Percentiles rank a stretch among this genome's conserved stretches.
Evolutionary conservation across 1,140 invertebrate genomes (phyloP).

Genomic region (Aphidius ervi): DNA sequence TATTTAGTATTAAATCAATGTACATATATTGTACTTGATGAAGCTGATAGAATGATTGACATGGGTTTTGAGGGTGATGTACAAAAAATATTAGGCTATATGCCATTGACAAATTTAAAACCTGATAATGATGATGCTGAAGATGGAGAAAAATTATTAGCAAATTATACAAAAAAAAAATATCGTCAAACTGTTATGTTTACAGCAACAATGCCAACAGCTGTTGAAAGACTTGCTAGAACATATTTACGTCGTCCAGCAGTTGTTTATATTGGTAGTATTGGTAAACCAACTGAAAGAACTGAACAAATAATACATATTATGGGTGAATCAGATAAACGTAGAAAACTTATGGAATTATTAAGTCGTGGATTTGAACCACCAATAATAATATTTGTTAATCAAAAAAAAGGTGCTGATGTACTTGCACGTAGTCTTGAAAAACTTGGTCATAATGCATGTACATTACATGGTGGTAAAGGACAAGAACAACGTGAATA

Average conservation of each 20-base stretch:
- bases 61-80: constrained; percentile 99
- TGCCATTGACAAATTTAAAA: constrained; percentile 98
- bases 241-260: constrained; percentile 93
- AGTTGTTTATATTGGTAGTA: constrained; percentile 97
- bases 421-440: constrained; percentile 94
- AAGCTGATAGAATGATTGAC: constrained; percentile 99
- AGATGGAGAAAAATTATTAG: constrained; percentile 85
- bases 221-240: constrained; percentile 92
- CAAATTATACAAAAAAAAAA: constrained; percentile 97
- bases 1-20: constrained; percentile 96
- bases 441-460: constrained; percentile 95
- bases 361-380: constrained; percentile 84
- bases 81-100: constrained; percentile 96
- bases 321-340: constrained; percentile 90
- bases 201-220: constrained; percentile 98
- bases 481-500: constrained; percentile 99
- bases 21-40: constrained; percentile 88
- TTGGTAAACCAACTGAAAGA: constrained; percentile 95
- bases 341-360: constrained; percentile 84
- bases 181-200: constrained; percentile 99
- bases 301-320: constrained; percentile 98
- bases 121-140: constrained; percentile 98
- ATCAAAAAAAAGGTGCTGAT: constrained; percentile 99
- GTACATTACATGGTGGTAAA: constrained; percentile 98
- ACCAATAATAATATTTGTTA: constrained; percentile 99